phyloP scores from a whole-genome alignment of 1,140 invertebrate genomes.

The Vanessa tameamea region DNA sequence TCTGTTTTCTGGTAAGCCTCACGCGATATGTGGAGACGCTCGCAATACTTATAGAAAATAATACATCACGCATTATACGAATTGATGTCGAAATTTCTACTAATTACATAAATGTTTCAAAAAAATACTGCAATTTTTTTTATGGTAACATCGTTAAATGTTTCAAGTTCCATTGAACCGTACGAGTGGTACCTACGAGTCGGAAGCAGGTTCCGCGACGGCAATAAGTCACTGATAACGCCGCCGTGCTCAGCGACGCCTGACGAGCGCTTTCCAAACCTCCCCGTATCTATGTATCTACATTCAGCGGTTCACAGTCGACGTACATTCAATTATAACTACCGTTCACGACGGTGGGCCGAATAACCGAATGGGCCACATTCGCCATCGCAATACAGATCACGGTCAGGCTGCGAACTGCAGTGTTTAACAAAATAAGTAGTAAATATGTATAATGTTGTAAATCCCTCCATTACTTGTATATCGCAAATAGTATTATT shows the following conservation, averaged over 20 bases:
- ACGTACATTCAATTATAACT: not conserved
- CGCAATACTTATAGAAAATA: too few species aligned
- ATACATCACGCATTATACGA: too few species aligned
- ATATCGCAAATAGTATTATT: too few species aligned
- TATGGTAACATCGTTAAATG: not conserved
- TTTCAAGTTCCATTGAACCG: constrained; percentile 9
- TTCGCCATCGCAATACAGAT: not conserved
- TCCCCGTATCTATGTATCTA: not conserved
- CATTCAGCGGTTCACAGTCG: not conserved
- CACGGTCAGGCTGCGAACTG: too few species aligned
- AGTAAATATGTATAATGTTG: too few species aligned
- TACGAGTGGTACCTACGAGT: not conserved
- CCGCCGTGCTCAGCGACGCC: constrained; percentile 21
- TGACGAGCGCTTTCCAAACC: constrained; percentile 26
- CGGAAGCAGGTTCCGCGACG: constrained; percentile 3
- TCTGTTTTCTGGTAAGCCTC: too few species aligned
- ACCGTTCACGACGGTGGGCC: not conserved
- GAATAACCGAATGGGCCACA: not conserved
- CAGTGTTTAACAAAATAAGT: too few species aligned
- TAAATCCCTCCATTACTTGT: too few species aligned
- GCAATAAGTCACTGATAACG: constrained; percentile 18
- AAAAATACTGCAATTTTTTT: not conserved
- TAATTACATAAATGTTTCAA: too few species aligned
- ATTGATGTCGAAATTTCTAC: too few species aligned
- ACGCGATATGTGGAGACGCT: too few species aligned